Evolutionary conservation across 2,888 invertebrate genomes (phyloP), one percentile per base, ranked within the genome.

Genomic region (Augochlorella aurata): DNA sequence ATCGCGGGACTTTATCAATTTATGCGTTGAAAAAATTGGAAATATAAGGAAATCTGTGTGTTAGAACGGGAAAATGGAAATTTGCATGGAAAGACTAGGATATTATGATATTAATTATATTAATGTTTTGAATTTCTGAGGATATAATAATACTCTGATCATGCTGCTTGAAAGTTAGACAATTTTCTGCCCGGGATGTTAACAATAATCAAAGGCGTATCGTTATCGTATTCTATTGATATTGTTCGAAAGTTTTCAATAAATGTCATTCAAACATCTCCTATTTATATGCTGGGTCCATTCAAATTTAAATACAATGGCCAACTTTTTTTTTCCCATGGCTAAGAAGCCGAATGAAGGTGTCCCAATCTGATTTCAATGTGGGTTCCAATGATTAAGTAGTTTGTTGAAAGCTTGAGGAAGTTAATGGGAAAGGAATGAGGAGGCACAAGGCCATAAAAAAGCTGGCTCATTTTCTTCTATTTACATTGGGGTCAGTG

Each of bases 391-490:
- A 66, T 4, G 44, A 70, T 74, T 44, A 50, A 77, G 71, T 69
- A 74, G 68, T 61, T 24, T 45, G 73, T 74, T 68, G 66, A 83
- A 77, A 67, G 79, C 54, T 70, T 12, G 68, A 74, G 79, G 24
- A 84, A 77, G 71, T 79, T 84, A 73, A 79, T 71, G 52, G 7
- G 80, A 77, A 49, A 61, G 73, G 67, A 74, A 79, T 74, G 63
- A 76, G 73, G 76, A 63, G 82, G 63, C 21, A 67, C 38, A 58
- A 50, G 72, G 58, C 49, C 52, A 69, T 70, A 72, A 74, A 79
- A 66, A 77, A 81, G 79, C 66, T 68, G 66, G 54, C 73, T 84
- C 79, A 72, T 84, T 83, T 70, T 84, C 83, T 85, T 87, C 78
- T 84, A 79, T 83, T 84, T 81, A 73, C 82, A 80, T 75, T 69